Evolutionary conservation across 2,888 invertebrate species (phyloP).

Genomic region (Xanthorhoe designata): DNA sequence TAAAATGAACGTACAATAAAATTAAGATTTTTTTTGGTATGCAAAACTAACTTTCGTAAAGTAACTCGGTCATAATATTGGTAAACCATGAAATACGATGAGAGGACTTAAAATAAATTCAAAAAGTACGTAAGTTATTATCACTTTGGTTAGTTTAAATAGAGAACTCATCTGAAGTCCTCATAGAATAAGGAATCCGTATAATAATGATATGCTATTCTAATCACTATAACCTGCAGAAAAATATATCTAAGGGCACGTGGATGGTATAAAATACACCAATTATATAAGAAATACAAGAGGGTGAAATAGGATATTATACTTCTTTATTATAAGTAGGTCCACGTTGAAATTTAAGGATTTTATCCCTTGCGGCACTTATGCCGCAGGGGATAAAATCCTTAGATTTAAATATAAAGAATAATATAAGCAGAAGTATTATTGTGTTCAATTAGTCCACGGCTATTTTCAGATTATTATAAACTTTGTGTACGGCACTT

Average conservation of each 20-base stretch:
- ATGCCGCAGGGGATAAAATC: no score
- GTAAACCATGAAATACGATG: neutral
- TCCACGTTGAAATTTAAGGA: neutral
- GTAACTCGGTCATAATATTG: neutral
- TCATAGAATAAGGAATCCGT: neutral
- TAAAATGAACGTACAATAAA: no score
- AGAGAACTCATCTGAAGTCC: neutral
- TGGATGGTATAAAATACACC: no score
- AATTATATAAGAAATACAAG: no score
- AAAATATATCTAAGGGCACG: neutral
- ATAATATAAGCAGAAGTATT: no score
- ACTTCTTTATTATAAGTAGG: neutral
- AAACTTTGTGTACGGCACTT: conserved; percentile 21
- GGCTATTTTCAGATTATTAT: conserved; percentile 10
- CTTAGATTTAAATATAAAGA: no score
- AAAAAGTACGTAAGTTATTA: neutral
- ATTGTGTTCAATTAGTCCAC: conserved; percentile 8
- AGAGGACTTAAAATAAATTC: neutral
- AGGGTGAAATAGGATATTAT: neutral
- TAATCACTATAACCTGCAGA: neutral
- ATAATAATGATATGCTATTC: neutral
- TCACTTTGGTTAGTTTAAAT: neutral
- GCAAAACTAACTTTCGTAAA: neutral
- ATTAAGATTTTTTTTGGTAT: no score
- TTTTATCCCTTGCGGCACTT: no score